Base-by-base conservation (phyloP, 2,797 vertebrate species). In the Squalus acanthias region DNA sequence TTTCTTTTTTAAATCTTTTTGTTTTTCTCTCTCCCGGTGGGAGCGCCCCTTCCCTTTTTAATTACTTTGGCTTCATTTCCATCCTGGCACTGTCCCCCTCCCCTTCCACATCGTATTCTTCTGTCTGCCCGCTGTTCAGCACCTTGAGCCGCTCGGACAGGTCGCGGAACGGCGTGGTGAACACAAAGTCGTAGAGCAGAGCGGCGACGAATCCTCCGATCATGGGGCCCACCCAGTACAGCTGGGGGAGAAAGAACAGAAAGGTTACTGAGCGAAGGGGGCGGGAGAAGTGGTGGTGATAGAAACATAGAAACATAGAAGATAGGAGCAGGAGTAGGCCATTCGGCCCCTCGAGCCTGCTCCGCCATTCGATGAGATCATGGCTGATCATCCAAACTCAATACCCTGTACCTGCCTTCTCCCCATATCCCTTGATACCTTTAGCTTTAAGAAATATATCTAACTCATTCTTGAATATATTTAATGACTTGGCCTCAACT, bases 191-290 rank as follows among this genome's bases (percentile, higher is more conserved):
- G 0, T 99, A 99, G 92, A 99, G 97, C 53, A 99, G 97, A 33
- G 99, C 99, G 0, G 99, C 99, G 0, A 98, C 98, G 4, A 99
- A 98, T 0, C 98, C 99, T 1, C 99, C 99, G 0, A 99, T 98
- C 97, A 99, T 98, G 0, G 99, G 99, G 33, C 99, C 99, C 96
- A 99, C 99, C 99, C 99, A 99, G 98, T 99, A 99, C 94, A 99
- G 98, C 99, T 99, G 97, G 17, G 96, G 96, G 8, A 9, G 12
- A 26, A 50, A 91, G 1, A 15, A 29, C 29, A 63, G 13, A 29
- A 24, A 1, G 0, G 33, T 60, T 33, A 63, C 26, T 13, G n/a
- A 50, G 33, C 33, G 20, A 24, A 39, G 6, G 8, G 63, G 17
- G 29, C 22, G 60, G 3, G 89, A 13, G 79, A 3, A 3, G 22